phyloP scores from a whole-genome alignment of 2,888 invertebrate genomes.

The Agapostemon virescens region DNA sequence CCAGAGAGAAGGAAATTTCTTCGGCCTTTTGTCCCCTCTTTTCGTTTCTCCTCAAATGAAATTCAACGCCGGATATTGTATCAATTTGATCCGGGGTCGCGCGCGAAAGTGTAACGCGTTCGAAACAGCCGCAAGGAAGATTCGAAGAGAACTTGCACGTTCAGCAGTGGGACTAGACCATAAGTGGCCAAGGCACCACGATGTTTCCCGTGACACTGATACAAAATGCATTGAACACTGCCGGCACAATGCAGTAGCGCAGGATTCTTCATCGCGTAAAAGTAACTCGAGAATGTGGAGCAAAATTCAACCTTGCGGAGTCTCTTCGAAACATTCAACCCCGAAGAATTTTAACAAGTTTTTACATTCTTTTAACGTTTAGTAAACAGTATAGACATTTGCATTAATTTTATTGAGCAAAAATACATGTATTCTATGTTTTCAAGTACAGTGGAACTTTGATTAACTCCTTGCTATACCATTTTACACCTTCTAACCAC shows the following conservation, averaged over 20 bases:
- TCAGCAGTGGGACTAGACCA: neutral
- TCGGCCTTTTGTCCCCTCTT: neutral
- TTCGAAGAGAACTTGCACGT: neutral
- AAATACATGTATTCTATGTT: neutral
- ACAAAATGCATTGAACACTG: neutral
- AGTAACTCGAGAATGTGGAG: neutral
- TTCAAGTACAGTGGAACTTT: neutral
- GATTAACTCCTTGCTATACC: no score
- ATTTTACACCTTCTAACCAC: no score
- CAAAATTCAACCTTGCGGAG: neutral
- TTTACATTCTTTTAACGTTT: neutral
- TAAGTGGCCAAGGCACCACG: neutral
- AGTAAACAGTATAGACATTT: neutral
- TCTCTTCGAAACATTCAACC: neutral
- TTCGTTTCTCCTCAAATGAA: constrained; percentile 6
- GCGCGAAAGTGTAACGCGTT: neutral
- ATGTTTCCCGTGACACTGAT: neutral
- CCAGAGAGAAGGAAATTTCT: constrained; percentile 19
- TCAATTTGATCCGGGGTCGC: constrained; percentile 16
- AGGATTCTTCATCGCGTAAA: neutral
- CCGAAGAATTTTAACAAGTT: neutral
- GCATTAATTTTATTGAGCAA: neutral
- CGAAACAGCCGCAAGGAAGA: neutral
- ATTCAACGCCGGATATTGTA: constrained; percentile 32
- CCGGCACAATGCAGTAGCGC: neutral